phyloP scores from a whole-genome alignment of 1,140 invertebrate species.

The Xylocopa sonorina region DNA sequence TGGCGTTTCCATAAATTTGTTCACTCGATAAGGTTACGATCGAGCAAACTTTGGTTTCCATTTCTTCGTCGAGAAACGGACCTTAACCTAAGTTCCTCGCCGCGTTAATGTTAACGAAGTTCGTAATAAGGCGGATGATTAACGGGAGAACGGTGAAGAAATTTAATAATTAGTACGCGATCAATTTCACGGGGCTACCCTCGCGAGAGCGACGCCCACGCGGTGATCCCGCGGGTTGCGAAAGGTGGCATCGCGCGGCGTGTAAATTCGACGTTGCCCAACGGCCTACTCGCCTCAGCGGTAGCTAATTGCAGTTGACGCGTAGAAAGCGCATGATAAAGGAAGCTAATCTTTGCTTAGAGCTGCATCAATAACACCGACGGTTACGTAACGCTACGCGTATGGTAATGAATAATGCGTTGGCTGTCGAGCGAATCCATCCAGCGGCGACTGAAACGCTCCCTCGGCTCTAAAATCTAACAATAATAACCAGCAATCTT shows the following conservation, averaged over 20 bases:
- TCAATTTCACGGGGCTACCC: too few species aligned
- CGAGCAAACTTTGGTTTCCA: too few species aligned
- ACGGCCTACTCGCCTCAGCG: neutral
- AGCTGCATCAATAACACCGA: neutral
- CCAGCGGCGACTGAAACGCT: neutral
- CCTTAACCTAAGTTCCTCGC: too few species aligned
- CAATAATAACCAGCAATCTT: too few species aligned
- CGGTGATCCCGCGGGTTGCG: neutral
- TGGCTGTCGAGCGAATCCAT: neutral
- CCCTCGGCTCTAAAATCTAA: neutral
- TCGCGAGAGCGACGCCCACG: neutral
- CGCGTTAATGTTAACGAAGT: too few species aligned
- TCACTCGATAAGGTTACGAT: too few species aligned
- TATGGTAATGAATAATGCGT: neutral
- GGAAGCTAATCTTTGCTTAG: neutral
- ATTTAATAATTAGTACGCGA: too few species aligned
- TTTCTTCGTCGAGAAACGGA: too few species aligned
- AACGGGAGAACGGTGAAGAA: too few species aligned
- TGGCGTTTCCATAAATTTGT: too few species aligned
- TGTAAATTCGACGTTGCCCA: neutral
- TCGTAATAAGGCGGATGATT: too few species aligned
- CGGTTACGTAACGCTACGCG: neutral
- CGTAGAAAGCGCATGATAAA: neutral
- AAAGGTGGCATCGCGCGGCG: neutral
- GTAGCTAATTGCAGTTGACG: constrained; percentile 13